Evolutionary conservation across 1,140 invertebrate genomes (phyloP).

Genomic region (Bombus confusus): DNA sequence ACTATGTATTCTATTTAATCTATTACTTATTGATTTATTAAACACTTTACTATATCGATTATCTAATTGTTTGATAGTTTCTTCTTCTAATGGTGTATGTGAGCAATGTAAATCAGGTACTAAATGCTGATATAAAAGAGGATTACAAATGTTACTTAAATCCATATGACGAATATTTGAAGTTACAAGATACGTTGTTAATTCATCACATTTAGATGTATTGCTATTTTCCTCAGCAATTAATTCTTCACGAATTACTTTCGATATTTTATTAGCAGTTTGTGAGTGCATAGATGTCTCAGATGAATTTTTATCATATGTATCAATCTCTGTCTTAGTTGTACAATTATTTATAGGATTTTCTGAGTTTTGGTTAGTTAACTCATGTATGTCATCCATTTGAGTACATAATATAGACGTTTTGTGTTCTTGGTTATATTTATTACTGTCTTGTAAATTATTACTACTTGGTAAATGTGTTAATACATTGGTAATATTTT

Average conservation of each 20-base stretch:
- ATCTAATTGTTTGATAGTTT: conserved; percentile 73
- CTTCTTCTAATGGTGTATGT: conserved; percentile 66
- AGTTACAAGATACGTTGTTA: conserved; percentile 74
- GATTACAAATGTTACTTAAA: conserved; percentile 72
- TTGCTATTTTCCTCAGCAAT: conserved; percentile 72
- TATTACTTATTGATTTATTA: conserved; percentile 64
- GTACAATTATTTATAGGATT: not conserved
- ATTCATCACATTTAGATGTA: conserved; percentile 68
- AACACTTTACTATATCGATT: conserved; percentile 75
- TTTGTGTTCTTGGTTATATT: conserved; percentile 56
- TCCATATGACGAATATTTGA: conserved; percentile 76
- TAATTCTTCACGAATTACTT: conserved; percentile 75
- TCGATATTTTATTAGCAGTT: conserved; percentile 72
- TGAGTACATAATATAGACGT: conserved; percentile 64
- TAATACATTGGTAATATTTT: conserved; percentile 71
- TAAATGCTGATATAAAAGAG: conserved; percentile 76
- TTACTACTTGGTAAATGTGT: conserved; percentile 61
- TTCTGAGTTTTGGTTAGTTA: not conserved
- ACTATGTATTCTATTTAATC: conserved; percentile 66
- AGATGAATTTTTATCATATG: not conserved
- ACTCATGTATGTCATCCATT: conserved; percentile 52
- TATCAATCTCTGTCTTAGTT: not conserved
- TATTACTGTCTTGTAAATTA: conserved; percentile 57
- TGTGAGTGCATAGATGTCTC: conserved; percentile 21
- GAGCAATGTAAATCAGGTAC: conserved; percentile 66